Percentiles rank a stretch among this genome's conserved stretches.
phyloP scores from a whole-genome alignment of 2,113 vertebrate species.

The Sceloporus tristichus region DNA sequence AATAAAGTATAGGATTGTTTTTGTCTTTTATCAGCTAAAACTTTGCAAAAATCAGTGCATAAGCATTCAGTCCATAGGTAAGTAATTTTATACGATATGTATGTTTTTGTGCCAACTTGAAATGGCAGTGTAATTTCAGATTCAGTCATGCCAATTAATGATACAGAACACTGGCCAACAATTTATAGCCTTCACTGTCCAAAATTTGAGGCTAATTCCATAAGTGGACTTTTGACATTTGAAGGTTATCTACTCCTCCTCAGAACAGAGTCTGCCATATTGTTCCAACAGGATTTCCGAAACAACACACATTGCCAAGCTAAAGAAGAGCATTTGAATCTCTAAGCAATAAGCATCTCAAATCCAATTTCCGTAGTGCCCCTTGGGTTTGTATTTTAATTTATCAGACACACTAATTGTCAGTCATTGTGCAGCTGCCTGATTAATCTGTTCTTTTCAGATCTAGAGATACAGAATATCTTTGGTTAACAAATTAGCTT shows the following conservation, averaged over 20 bases:
- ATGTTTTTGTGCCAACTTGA: not conserved
- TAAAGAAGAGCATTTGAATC: conserved; percentile 39
- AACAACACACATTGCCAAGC: not conserved
- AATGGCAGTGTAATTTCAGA: conserved; percentile 26
- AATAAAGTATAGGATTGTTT: not conserved
- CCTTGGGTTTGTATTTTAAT: conserved; percentile 62
- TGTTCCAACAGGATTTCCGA: conserved; percentile 18
- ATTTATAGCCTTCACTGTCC: conserved; percentile 23
- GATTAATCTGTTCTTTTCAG: conserved; percentile 63
- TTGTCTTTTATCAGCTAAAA: not conserved
- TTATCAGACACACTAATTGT: conserved; percentile 60
- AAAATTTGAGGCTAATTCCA: conserved; percentile 23
- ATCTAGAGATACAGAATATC: conserved; percentile 60
- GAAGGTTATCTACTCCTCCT: conserved; percentile 34
- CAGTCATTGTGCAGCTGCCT: conserved; percentile 44
- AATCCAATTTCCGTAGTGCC: conserved; percentile 57
- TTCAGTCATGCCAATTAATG: conserved; percentile 10
- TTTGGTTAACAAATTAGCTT: conserved; percentile 66
- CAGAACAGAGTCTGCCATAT: conserved; percentile 37
- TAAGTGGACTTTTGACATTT: conserved; percentile 21
- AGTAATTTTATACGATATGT: not conserved
- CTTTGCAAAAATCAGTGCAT: not conserved
- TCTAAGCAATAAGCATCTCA: conserved; percentile 55
- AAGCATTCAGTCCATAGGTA: not conserved
- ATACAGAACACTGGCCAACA: not conserved